Base-by-base conservation (phyloP, 2,888 invertebrate genomes). In the Stenodera caucasica region DNA sequence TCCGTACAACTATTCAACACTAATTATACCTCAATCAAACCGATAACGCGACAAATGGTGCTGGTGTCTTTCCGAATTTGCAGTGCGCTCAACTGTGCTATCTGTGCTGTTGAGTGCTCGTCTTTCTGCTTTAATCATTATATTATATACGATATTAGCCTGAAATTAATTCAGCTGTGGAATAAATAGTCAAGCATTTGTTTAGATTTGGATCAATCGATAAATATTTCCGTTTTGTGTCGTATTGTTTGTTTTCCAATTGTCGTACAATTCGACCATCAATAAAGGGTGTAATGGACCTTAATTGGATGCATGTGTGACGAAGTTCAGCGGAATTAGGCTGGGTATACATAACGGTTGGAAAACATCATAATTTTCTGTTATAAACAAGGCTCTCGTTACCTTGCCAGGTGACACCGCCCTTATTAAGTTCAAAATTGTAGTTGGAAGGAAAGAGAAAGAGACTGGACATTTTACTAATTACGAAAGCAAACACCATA, bases 1-100 rank as follows among this genome's bases (percentile, higher is more conserved):
- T 68, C 63, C 63, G 18, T n/a, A n/a, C 23, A 45, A 53, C 61
- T 58, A 59, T 67, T 65, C 63, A 60, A 57, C 55, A 57, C 66
- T 66, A 67, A 68, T 68, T 68, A 66, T 59, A 57, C 64, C 58
- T 67, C 66, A 67, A 68, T 68, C 65, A 66, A 45, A 58, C 62
- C 61, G 37, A 62, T 62, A 62, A 62, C 57, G 60, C 50, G 58
- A 55, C 40, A 45, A 45, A 12, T 23, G 18, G 23, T 23, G 23
- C 45, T 21, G 6, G 45, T 11, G 0, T 18, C 21, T 45, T 45
- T 45, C 18, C 12, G n/a, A n/a, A n/a, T n/a, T n/a, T n/a, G n/a
- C n/a, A n/a, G n/a, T n/a, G n/a, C n/a, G n/a, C n/a, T n/a, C n/a
- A n/a, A n/a, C n/a, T n/a, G n/a, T n/a, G n/a, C n/a, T 26, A 26